Percentiles rank a stretch among this genome's conserved stretches.
phyloP scores from a whole-genome alignment of 2,113 vertebrate species.

The Platycercus adscitus region DNA sequence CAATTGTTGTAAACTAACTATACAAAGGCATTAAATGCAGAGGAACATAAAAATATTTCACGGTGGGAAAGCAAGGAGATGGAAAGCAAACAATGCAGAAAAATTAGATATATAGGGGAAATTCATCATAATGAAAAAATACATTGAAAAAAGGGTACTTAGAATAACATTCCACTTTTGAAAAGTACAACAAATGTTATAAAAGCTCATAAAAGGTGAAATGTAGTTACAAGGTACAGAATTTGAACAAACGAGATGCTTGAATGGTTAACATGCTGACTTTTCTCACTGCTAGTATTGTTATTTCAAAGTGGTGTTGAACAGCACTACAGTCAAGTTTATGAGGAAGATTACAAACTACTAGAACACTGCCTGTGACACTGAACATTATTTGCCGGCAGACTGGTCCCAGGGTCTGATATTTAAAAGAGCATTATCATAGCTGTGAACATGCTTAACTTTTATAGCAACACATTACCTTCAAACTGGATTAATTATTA shows the following conservation, averaged over 20 bases:
- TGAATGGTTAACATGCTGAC: background rate
- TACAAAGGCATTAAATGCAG: background rate
- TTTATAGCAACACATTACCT: constrained; percentile 54
- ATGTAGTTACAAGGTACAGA: background rate
- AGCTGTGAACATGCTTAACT: constrained; percentile 66
- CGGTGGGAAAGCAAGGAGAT: background rate
- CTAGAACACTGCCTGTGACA: background rate
- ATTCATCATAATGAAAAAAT: background rate
- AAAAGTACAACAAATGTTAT: background rate
- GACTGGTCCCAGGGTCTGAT: constrained; percentile 40
- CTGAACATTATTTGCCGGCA: constrained; percentile 53
- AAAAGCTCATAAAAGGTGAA: background rate
- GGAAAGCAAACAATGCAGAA: background rate
- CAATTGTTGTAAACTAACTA: background rate
- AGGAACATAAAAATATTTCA: constrained; percentile 44
- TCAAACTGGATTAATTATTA: constrained; percentile 68
- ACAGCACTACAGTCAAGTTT: background rate
- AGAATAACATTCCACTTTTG: background rate
- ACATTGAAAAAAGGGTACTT: background rate
- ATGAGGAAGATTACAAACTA: background rate
- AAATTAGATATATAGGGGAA: background rate
- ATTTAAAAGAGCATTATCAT: constrained; percentile 56
- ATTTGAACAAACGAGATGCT: background rate
- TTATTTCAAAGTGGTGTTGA: constrained; percentile 18
- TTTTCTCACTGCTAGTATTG: background rate